Conservation (phyloP, 2,113 vertebrate species). For the Oncorhynchus nerka region DNA sequence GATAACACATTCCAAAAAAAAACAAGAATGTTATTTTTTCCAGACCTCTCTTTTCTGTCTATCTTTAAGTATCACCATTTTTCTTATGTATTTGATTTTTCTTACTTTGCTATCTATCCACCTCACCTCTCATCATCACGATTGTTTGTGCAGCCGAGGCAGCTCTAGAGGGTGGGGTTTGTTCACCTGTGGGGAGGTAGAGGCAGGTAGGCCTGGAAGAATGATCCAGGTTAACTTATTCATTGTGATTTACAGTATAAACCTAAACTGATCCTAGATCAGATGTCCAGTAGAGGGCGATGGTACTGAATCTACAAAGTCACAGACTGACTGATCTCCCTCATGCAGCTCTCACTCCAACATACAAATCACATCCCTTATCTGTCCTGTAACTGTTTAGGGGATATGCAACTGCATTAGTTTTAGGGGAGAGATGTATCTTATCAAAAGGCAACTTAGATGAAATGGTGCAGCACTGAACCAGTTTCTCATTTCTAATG, state of each 20-base stretch:
- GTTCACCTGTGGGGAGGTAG: not conserved
- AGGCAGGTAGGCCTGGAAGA: not conserved
- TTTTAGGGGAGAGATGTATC: slow-evolving; percentile 35
- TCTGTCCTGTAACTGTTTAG: slow-evolving; percentile 27
- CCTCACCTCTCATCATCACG: not conserved
- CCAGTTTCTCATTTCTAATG: slow-evolving; percentile 13
- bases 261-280: no score
- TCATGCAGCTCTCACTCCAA: slow-evolving; percentile 9
- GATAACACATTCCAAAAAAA: slow-evolving; percentile 30
- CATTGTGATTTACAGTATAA: no score
- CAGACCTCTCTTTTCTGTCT: slow-evolving; percentile 27
- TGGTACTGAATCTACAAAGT: slow-evolving; percentile 52
- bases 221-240: no score
- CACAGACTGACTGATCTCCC: not conserved
- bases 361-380: slow-evolving; percentile 45
- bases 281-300: slow-evolving; percentile 73
- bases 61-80: slow-evolving; percentile 25
- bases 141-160: slow-evolving; percentile 9
- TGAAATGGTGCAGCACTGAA: slow-evolving; percentile 27
- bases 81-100: not conserved
- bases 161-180: not conserved
- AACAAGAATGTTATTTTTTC: slow-evolving; percentile 27
- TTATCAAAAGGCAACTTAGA: slow-evolving; percentile 24
- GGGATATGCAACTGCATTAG: slow-evolving; percentile 19
- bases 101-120: slow-evolving; percentile 7